These are phyloP conservation scores for Exocentrus adspersus DNA, from an alignment of 2,888 invertebrate species.

Conservation along the genomic window DNA sequence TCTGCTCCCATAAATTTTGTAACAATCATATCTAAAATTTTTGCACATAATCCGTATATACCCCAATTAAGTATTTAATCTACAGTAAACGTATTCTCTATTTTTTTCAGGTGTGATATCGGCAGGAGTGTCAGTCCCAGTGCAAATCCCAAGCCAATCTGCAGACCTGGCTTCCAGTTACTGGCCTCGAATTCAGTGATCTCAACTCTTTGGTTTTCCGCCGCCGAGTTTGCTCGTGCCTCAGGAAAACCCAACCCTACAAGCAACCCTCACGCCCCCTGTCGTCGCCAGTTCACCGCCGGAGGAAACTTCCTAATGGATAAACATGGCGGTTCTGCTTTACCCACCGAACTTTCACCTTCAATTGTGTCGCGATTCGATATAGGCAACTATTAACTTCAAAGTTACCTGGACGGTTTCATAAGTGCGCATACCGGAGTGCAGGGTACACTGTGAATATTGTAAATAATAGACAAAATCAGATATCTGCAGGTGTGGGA, in stretches of 20 bases:
- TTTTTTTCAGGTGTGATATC: slow-evolving; percentile 84
- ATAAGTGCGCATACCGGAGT: slow-evolving; percentile 41
- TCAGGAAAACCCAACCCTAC: slow-evolving; percentile 71
- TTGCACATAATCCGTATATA: too few relatives aligned
- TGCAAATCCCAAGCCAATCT: slow-evolving; percentile 88
- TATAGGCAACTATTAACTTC: slow-evolving; percentile 27
- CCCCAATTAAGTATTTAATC: too few relatives aligned
- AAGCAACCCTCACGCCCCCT: slow-evolving; percentile 68
- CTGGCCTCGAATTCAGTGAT: slow-evolving; percentile 94
- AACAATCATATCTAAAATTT: too few relatives aligned
- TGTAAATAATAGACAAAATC: slow-evolving; percentile 47
- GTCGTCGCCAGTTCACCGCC: slow-evolving; percentile 54
- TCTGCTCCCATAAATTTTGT: too few relatives aligned
- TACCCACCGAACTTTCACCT: slow-evolving; percentile 23
- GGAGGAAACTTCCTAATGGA: slow-evolving; percentile 34
- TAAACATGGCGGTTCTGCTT: slow-evolving; percentile 20
- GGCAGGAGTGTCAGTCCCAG: slow-evolving; percentile 90
- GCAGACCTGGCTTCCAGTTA: slow-evolving; percentile 78
- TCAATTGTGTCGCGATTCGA: slow-evolving; percentile 33
- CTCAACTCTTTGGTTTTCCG: slow-evolving; percentile 89
- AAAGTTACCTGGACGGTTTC: slow-evolving; percentile 10
- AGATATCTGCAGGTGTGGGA: slow-evolving; percentile 1
- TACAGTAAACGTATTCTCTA: slow-evolving; percentile 31
- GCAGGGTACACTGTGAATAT: slow-evolving; percentile 59
- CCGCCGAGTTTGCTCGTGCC: slow-evolving; percentile 77